A percentile compares a stretch with the other conserved stretches of the same genome.
Conservation (phyloP, 2,113 vertebrate species). For the Phyllostomus hastatus region DNA sequence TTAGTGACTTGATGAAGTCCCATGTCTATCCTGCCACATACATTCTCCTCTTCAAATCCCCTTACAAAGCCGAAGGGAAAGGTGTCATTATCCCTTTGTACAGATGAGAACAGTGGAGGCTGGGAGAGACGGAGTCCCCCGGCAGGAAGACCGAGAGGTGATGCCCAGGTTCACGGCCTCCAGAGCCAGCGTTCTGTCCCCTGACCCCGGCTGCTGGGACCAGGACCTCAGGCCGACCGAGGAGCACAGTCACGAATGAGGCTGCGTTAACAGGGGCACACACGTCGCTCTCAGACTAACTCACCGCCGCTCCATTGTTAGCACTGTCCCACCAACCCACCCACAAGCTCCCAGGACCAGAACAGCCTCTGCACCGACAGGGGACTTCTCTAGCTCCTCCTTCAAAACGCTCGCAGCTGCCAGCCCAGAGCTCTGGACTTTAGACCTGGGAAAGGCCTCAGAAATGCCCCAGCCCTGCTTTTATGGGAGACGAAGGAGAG, state of each 20-base stretch:
- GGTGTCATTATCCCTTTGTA: too few species aligned
- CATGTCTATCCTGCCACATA: neutral
- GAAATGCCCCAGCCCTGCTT: neutral
- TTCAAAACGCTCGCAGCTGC: neutral
- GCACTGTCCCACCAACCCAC: too few species aligned
- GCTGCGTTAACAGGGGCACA: neutral
- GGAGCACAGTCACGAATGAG: neutral
- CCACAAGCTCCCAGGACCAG: neutral
- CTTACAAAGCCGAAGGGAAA: neutral
- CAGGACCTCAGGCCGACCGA: neutral
- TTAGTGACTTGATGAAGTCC: neutral
- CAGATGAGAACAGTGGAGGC: neutral
- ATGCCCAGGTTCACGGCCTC: neutral
- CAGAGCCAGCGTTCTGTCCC: neutral
- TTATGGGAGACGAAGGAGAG: neutral
- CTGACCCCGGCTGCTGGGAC: neutral
- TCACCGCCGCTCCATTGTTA: neutral
- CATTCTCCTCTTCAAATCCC: neutral
- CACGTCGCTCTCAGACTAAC: neutral
- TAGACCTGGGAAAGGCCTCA: neutral
- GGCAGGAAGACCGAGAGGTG: neutral
- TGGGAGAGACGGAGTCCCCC: neutral
- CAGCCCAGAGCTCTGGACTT: neutral
- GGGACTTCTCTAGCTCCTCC: neutral
- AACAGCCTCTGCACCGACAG: neutral